Base-by-base conservation (phyloP, 2,888 invertebrate genomes). In the Teleiodes luculella region DNA sequence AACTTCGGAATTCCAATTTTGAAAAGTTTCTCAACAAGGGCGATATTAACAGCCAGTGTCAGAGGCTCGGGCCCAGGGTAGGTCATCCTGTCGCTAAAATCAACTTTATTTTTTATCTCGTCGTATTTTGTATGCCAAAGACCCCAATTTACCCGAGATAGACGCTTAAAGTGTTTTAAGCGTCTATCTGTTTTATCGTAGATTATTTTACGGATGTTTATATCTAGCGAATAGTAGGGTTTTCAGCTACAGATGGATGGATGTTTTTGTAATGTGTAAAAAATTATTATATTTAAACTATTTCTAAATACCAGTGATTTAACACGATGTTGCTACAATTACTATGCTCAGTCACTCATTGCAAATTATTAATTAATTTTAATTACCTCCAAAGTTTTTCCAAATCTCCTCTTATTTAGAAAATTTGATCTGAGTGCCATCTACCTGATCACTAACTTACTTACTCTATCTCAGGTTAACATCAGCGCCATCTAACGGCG, bases 1-100 rank as follows among this genome's bases (percentile, higher is more conserved):
- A 86, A 88, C 85, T 87, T 86, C 68, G 88, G 87, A 88, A 88
- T 88, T 88, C 86, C 88, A 88, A 88, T 88, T 88, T 88, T 86
- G 87, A 86, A 87, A 88, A 88, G 81, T 88, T 88, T 83, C 78
- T 78, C 81, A 81, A 83, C 83, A 82, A 83, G 85, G 81, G 78
- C 78, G 72, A 80, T 84, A 86, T 86, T 86, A 86, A 86, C 86
- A 86, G 83, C 70, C 76, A 80, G 77, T 84, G 82, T 86, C 84
- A 85, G 79, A 24, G 11, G 3, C 24, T 24, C 3, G 79, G 80
- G 74, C 76, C 79, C 76, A 80, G 75, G 71, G 61, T 58, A 63
- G 68, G 78, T 70, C 73, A 74, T 68, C 72, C 68, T 14, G 30
- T 31, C 30, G 20, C 18, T 63, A 64, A n/a, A 72, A 70, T 64